A percentile compares a stretch with the other conserved stretches of the same genome.
Conservation (phyloP, 2,888 invertebrate species). For the Torymus aiolomorphi region DNA sequence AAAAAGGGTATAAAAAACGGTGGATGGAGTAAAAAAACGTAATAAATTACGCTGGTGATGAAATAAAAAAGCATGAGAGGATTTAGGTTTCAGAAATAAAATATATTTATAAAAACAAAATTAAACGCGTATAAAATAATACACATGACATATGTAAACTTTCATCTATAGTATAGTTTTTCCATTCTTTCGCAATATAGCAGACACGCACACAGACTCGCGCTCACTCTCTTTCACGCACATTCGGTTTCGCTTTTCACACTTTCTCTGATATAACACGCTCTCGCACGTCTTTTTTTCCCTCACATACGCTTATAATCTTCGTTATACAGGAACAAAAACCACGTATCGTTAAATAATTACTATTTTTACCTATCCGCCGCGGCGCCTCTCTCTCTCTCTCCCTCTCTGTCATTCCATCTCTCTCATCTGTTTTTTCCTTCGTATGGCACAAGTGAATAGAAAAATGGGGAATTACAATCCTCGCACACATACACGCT, state of each 20-base stretch:
- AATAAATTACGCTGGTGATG: constrained; percentile 10
- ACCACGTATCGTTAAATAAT: constrained; percentile 67
- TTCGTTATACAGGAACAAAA: constrained; percentile 69
- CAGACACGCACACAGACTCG: background rate
- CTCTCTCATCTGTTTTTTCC: constrained; percentile 32
- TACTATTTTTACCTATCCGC: constrained; percentile 51
- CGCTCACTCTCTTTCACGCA: constrained; percentile 14
- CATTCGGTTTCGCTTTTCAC: constrained; percentile 22
- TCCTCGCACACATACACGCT: background rate
- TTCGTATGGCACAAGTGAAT: constrained; percentile 70
- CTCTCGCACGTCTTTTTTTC: background rate
- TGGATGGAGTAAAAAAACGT: background rate
- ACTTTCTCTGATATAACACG: background rate
- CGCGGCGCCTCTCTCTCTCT: constrained; percentile 23
- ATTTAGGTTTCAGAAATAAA: constrained; percentile 70
- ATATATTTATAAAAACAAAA: constrained; percentile 75
- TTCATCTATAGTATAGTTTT: constrained; percentile 54
- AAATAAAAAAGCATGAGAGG: constrained; percentile 34
- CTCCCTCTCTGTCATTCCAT: background rate
- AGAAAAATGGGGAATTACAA: constrained; percentile 39
- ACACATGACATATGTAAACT: constrained; percentile 65
- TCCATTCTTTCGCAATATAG: constrained; percentile 17
- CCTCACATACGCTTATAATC: constrained; percentile 55
- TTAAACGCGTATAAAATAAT: constrained; percentile 74
- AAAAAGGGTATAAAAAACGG: background rate